Conservation (phyloP, 2,888 invertebrate species). For the Stramonita haemastoma region DNA sequence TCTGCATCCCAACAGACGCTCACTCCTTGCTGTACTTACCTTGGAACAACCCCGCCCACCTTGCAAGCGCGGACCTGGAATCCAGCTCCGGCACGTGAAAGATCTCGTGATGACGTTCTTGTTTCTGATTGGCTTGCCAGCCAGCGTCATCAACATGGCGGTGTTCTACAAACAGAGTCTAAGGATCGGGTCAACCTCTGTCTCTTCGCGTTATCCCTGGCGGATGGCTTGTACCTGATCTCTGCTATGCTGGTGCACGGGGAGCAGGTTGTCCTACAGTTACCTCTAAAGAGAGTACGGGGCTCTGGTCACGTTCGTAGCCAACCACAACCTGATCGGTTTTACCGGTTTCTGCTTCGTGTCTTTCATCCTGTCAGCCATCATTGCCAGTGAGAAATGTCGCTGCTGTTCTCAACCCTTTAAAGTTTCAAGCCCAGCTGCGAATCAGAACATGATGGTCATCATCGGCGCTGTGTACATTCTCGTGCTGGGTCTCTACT, state of each 20-base stretch:
- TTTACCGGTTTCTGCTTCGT: background rate
- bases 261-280: background rate
- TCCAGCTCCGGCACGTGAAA: background rate
- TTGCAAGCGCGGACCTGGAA: background rate
- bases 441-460: background rate
- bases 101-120: background rate
- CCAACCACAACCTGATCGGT: background rate
- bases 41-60: background rate
- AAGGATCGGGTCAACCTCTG: background rate
- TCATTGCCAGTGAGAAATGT: conserved; percentile 9
- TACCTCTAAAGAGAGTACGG: background rate
- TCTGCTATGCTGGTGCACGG: background rate
- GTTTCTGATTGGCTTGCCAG: background rate
- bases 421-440: background rate
- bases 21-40: background rate
- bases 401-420: background rate
- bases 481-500: background rate
- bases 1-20: no score
- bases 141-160: conserved; percentile 22
- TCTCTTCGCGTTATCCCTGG: background rate
- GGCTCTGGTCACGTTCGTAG: background rate
- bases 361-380: background rate
- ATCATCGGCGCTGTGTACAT: background rate
- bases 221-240: background rate
- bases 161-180: conserved; percentile 15